A percentile compares a stretch with the other conserved stretches of the same genome.
These are phyloP conservation scores for Seriola rivoliana DNA, from an alignment of 2,113 vertebrate genomes.

Conservation along the genomic window DNA sequence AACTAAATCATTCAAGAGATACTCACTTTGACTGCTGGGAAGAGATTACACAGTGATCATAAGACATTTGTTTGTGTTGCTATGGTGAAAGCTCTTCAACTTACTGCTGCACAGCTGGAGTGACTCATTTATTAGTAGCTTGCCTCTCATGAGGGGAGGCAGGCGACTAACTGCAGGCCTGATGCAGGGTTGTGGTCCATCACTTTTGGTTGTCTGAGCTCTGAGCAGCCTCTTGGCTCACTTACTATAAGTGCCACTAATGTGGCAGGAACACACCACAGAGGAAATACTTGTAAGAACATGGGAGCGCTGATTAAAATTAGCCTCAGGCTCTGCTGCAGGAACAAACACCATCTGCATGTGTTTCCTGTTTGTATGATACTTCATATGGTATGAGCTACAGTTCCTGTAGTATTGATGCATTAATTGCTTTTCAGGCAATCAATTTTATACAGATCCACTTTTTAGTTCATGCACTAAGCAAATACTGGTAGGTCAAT, in stretches of 20 bases:
- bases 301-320: conserved; percentile 11
- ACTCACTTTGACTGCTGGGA: background rate
- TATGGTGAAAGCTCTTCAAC: conserved; percentile 6
- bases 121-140: conserved; percentile 42
- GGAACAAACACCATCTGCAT: conserved; percentile 24
- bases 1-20: background rate
- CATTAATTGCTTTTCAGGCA: background rate
- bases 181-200: conserved; percentile 42
- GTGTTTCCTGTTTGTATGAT: background rate
- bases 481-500: no score
- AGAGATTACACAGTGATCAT: background rate
- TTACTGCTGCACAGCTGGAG: conserved; percentile 28
- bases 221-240: conserved; percentile 41
- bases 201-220: conserved; percentile 46
- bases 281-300: conserved; percentile 13
- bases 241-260: conserved; percentile 43
- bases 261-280: conserved; percentile 30
- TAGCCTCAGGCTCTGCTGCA: conserved; percentile 40
- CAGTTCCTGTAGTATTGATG: background rate
- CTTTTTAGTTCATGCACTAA: no score
- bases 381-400: background rate
- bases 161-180: conserved; percentile 22
- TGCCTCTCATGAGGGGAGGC: conserved; percentile 7
- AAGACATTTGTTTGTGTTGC: conserved; percentile 9
- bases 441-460: no score